Conservation (phyloP, 2,113 vertebrate genomes). For the Regulus satrapa region DNA sequence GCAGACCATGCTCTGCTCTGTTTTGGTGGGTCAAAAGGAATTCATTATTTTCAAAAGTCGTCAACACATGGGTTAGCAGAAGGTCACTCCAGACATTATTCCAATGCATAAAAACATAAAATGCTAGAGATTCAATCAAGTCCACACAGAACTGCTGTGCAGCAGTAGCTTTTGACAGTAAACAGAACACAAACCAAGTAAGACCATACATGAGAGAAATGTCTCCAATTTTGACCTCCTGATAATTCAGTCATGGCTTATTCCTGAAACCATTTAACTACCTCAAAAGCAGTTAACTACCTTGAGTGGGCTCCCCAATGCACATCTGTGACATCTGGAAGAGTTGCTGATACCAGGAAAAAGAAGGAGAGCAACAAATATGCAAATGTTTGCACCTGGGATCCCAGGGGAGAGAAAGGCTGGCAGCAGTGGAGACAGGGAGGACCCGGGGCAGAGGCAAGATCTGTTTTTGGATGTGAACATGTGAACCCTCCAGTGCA, state of each 20-base stretch:
- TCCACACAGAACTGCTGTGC: neutral
- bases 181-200: neutral
- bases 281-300: too few relatives aligned
- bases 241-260: fast-evolving
- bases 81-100: neutral
- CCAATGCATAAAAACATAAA: neutral
- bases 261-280: neutral
- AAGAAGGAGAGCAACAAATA: neutral
- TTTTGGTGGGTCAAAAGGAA: neutral
- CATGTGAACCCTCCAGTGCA: fast-evolving
- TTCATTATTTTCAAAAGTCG: neutral
- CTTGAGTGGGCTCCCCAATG: neutral
- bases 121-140: neutral
- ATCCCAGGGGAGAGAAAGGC: neutral
- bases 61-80: neutral
- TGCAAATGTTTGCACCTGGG: neutral
- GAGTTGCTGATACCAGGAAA: neutral
- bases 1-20: neutral
- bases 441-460: neutral
- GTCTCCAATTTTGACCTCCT: neutral
- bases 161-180: neutral
- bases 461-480: neutral
- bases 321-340: neutral
- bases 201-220: fast-evolving
- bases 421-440: neutral